Base-by-base conservation (phyloP, 2,888 invertebrate species). In the Sesia apiformis region DNA sequence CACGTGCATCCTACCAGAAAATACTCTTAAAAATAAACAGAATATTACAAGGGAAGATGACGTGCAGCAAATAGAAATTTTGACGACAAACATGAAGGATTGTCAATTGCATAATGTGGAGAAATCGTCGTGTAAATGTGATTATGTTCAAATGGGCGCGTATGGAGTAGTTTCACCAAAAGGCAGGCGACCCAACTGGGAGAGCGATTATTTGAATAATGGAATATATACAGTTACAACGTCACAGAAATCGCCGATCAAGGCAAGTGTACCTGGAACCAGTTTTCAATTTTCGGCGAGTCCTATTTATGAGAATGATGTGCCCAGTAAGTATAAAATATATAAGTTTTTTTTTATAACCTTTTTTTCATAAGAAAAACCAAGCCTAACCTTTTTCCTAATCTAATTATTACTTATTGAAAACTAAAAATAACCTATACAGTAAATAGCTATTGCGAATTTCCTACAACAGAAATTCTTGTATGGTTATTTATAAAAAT, bases 221-320 rank as follows among this genome's bases (percentile, higher is more conserved):
- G 86, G 86, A 6, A 87, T 88, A 52, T 89, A 89, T 54, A 86
- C 88, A 0, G 82, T 86, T 38, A 84, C 84, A 2, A 85, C 85
- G 2, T 86, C 88, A 3, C 88, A 87, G 57, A 86, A 87, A 56
- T 86, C 87, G 2, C 88, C 88, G 0, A 59, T 81, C 50, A 86
- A 87, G 56, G 77, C 83, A 0, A 78, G 70, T 4, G 66, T 83
- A 7, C 80, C 87, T 1, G 86, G 87, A n/a, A 81, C 88, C 1
- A 87, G 88, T 66, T 88, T 88, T 61, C 87, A 87, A 58, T 87
- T 88, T 64, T 76, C 86, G 1, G 75, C 84, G 0, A 88, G 85
- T 66, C 86, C 86, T 52, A 84, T 85, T 59, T 87, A 87, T 60
- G 88, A 87, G 64, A 89, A 89, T 63, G 89, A 88, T 63, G 78